These are phyloP conservation scores for Drosophila pseudoobscura DNA, from an alignment of 1,140 invertebrate species.

Conservation along the genomic window DNA sequence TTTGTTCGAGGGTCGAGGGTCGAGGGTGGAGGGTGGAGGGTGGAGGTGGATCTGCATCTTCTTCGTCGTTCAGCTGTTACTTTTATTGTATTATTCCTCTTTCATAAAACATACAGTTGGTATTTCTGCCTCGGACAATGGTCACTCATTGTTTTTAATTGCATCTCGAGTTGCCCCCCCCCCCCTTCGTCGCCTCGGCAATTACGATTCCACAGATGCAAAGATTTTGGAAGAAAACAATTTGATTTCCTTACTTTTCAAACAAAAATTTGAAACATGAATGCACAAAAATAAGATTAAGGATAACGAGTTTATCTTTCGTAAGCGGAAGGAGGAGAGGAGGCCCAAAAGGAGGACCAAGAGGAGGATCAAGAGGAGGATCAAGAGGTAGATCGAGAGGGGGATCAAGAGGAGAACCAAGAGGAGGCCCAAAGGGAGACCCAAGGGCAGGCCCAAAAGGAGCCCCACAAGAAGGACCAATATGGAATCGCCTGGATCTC, in stretches of 20 bases:
- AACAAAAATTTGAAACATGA: not conserved
- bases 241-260: too few species aligned
- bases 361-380: too few species aligned
- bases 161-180: conserved; percentile 23
- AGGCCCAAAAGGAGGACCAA: too few species aligned
- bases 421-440: too few species aligned
- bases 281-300: not conserved
- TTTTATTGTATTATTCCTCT: conserved; percentile 26
- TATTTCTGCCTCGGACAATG: conserved; percentile 38
- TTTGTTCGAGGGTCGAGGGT: conserved; percentile 12
- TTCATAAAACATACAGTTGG: conserved; percentile 34
- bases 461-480: not conserved
- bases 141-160: conserved; percentile 62
- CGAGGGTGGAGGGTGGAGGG: conserved; percentile 24
- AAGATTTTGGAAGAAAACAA: not conserved
- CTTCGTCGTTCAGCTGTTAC: conserved; percentile 4
- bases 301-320: not conserved
- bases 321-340: too few species aligned
- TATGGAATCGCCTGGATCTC: not conserved
- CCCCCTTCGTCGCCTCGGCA: conserved; percentile 7
- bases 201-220: conserved; percentile 22
- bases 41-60: conserved; percentile 9
- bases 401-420: too few species aligned
- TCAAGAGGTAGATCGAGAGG: too few species aligned
- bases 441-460: too few species aligned